phyloP scores from a whole-genome alignment of 2,113 vertebrate species.

The pig (Sus scrofa) region DNA sequence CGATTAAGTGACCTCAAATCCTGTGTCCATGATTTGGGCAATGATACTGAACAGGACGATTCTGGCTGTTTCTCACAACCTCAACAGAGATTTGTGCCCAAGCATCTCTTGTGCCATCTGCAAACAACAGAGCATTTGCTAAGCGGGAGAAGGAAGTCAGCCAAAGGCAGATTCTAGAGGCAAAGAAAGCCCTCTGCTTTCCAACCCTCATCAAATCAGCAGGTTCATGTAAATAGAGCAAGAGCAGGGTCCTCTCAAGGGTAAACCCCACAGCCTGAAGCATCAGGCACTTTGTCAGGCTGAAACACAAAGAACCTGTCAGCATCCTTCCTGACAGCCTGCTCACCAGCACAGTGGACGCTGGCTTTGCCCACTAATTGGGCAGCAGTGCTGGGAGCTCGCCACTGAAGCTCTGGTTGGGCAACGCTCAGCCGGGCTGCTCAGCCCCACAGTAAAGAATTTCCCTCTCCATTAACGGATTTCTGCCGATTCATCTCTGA shows the following conservation, averaged over 20 bases:
- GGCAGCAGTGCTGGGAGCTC: background rate
- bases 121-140: constrained; percentile 78
- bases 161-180: constrained; percentile 43
- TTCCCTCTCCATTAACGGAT: background rate
- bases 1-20: background rate
- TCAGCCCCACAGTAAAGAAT: background rate
- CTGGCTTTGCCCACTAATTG: background rate
- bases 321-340: constrained; percentile 21
- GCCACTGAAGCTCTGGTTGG: background rate
- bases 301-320: constrained; percentile 56
- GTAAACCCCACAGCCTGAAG: constrained; percentile 64
- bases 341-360: background rate
- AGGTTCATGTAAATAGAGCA: constrained; percentile 57
- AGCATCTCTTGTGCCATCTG: constrained; percentile 85
- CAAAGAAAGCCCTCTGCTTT: constrained; percentile 45
- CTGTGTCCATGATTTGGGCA: background rate
- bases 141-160: background rate
- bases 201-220: constrained; percentile 48
- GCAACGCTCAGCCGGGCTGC: background rate
- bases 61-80: constrained; percentile 5
- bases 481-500: constrained; percentile 10
- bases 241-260: background rate
- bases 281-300: constrained; percentile 52
- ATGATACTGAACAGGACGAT: background rate
- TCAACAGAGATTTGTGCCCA: constrained; percentile 1